Evolutionary conservation across 1,140 invertebrate species (phyloP).

Genomic region (Magallana ariakensis): DNA sequence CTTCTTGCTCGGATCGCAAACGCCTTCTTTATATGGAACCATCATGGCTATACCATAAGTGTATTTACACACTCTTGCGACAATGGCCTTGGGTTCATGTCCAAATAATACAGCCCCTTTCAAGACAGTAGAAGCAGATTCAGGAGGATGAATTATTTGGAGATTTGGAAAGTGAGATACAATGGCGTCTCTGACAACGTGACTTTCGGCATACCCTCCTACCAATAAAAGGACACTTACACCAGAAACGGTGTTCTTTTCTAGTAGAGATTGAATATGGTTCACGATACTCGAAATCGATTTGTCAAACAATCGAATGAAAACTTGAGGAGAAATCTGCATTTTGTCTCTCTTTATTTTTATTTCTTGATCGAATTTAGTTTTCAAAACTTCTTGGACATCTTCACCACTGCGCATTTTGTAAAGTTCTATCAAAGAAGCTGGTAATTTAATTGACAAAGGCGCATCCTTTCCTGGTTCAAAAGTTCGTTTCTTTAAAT

Average conservation of each 20-base stretch:
- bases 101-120: slow-evolving; percentile 68
- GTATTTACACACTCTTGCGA: slow-evolving; percentile 57
- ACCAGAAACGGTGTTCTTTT: background rate
- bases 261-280: slow-evolving; percentile 55
- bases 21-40: slow-evolving; percentile 27
- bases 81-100: slow-evolving; percentile 58
- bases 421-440: slow-evolving; percentile 40
- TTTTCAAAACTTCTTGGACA: slow-evolving; percentile 10
- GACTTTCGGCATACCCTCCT: slow-evolving; percentile 64
- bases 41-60: slow-evolving; percentile 59
- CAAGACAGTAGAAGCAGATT: slow-evolving; percentile 60
- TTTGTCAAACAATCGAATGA: slow-evolving; percentile 54
- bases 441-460: slow-evolving; percentile 38
- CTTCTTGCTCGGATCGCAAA: slow-evolving; percentile 47
- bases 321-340: slow-evolving; percentile 42
- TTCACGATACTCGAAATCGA: slow-evolving; percentile 53
- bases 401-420: background rate
- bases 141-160: slow-evolving; percentile 58
- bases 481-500: slow-evolving; percentile 60
- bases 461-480: slow-evolving; percentile 32
- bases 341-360: slow-evolving; percentile 61
- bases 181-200: slow-evolving; percentile 57
- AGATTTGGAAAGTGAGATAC: slow-evolving; percentile 51
- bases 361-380: background rate
- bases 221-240: slow-evolving; percentile 55